Base-by-base conservation (phyloP, 2,888 invertebrate genomes). In the Synanthedon myopaeformis region DNA sequence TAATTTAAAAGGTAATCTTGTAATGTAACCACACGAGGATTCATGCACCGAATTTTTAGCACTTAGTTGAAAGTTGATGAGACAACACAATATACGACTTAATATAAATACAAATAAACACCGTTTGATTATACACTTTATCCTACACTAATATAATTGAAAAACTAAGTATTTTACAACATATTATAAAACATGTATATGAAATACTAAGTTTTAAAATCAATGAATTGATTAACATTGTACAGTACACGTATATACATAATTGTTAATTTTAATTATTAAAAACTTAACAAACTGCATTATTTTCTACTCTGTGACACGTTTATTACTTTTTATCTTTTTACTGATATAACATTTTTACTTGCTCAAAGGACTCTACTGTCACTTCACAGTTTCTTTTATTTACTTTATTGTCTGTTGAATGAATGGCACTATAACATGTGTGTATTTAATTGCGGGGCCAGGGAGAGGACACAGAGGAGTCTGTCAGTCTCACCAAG, bases 401-500 rank as follows among this genome's bases (percentile, higher is more conserved):
- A 14, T 41, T 41, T 53, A 41, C 23, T 51, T 42, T 11, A 23
- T 19, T 51, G 35, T 49, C 19, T 53, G 42, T 50, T 51, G 41
- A 54, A 49, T 63, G 59, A 61, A 59, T 54, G 60, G 64, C 63
- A 64, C 64, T 57, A 54, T 61, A 62, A 61, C 59, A 54, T 57
- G 58, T 57, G 57, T 66, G 59, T 70, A 59, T 64, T 64, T 66
- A 60, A 58, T 72, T 67, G 61, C 65, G 74, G 73, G 74, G 66
- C 59, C 72, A 86, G 86, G 83, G 74, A 63, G 85, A 85, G 73
- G 85, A 86, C 66, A 79, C 80, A 76, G 79, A 86, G 75, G 72
- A 90, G 82, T 83, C 80, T 63, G 76, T 87, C 69, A 88, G 74
- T 68, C 72, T 88, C 63, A 75, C 78, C 67, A 83, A 85, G 65